Percentiles rank a stretch among this genome's conserved stretches.
Evolutionary conservation across 2,797 vertebrate species (phyloP).

Genomic region (Sebastes oblongus): DNA sequence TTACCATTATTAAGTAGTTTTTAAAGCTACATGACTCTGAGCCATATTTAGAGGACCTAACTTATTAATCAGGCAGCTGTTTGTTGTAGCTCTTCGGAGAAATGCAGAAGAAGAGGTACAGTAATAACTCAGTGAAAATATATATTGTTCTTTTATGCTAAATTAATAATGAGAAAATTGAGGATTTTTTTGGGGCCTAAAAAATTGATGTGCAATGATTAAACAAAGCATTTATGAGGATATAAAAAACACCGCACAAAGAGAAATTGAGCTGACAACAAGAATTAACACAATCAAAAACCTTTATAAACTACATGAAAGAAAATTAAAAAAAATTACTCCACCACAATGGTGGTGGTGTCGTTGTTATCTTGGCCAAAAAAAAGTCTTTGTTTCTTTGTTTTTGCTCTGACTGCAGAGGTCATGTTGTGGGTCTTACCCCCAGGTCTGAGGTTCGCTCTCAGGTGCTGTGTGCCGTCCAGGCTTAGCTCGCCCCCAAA

Average conservation of each 20-base stretch:
- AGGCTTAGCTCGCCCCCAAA: slow-evolving; percentile 44
- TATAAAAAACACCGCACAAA: neutral
- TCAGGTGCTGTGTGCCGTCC: slow-evolving; percentile 55
- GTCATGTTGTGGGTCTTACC: slow-evolving; percentile 56
- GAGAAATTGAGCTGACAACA: slow-evolving; percentile 11
- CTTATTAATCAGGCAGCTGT: slow-evolving; percentile 87
- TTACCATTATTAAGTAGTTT: slow-evolving; percentile 82
- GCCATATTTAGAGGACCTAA: slow-evolving; percentile 84
- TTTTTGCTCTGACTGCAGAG: slow-evolving; percentile 53
- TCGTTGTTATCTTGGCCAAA: neutral
- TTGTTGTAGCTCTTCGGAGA: slow-evolving; percentile 78
- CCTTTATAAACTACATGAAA: slow-evolving; percentile 22
- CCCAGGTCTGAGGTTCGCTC: slow-evolving; percentile 56
- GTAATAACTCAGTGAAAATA: slow-evolving; percentile 31
- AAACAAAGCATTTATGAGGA: slow-evolving; percentile 5
- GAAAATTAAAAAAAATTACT: neutral
- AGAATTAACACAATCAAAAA: slow-evolving; percentile 28
- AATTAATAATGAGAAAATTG: neutral
- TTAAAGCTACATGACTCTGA: slow-evolving; percentile 86
- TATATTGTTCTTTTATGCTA: slow-evolving; percentile 6
- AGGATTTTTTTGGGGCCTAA: neutral
- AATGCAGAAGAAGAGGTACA: slow-evolving; percentile 61
- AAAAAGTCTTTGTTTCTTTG: slow-evolving; percentile 55
- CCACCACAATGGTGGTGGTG: neutral
- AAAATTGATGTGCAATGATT: neutral